Evolutionary conservation across 2,888 invertebrate species (phyloP), one percentile per base, ranked within the genome.

Genomic region (Lamellibrachia columna): DNA sequence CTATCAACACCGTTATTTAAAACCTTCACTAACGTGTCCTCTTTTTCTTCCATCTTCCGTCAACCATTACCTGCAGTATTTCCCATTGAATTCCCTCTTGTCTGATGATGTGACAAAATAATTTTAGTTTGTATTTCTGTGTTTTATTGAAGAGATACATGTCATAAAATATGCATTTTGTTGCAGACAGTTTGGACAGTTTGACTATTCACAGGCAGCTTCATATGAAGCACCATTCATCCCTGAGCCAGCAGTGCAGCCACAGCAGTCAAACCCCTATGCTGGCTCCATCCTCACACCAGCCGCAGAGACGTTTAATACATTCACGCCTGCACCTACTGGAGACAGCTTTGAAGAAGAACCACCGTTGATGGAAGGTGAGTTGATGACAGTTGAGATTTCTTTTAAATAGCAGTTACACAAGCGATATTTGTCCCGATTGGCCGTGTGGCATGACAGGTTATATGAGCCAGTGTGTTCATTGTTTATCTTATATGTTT

Each of bases 321-420:
- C 75, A 75, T 75, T 3, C 75, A 75, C 75, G n/a, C 75, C 75
- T 40, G 90, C 90, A 15, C 55, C 91, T 15, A 91, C 58, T 58
- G 91, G 91, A 22, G 53, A 53, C 1, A 58, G 58, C n/a, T 58
- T 58, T 53, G 91, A 91, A 53, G 58, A 91, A 1, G 91, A 91
- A 53, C 91, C 55, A 15, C 91, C 91, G 2, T n/a, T 91, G 9
- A 55, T 91, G 58, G 91, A 91, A 91, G 91, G 91, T 91, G 15
- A n/a, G 75, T 75, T 15, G 75, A 6, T 75, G 75, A 22, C 55
- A 55, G 9, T 9, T 55, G 55, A 55, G 8, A 55, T 55, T 55
- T 7, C 1, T 55, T 55, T 3, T 55, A 2, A 3, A 9, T 55
- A 55, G 9, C 7, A 2, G 9, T 55, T 40, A 40, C 40, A 40